Evolutionary conservation across 2,797 vertebrate genomes (phyloP).

Genomic region (Malurus leucopterus): DNA sequence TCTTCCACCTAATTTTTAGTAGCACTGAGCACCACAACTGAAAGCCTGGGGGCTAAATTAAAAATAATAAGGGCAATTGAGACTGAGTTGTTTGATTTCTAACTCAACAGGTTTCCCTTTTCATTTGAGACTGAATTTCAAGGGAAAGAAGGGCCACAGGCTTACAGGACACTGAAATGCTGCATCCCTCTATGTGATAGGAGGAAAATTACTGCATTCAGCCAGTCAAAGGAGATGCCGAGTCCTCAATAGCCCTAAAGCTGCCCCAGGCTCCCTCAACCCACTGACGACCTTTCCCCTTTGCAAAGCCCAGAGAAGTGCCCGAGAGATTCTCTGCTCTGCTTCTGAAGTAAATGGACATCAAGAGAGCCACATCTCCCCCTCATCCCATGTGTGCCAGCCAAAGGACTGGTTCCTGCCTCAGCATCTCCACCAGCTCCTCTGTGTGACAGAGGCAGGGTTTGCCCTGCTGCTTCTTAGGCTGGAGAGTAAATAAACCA

Average conservation of each 20-base stretch:
- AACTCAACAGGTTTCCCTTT: background rate
- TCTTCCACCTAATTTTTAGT: background rate
- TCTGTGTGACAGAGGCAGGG: accelerated
- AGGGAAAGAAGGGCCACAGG: background rate
- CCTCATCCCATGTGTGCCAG: accelerated
- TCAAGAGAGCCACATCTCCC: accelerated
- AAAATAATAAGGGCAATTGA: background rate
- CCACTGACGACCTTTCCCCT: background rate
- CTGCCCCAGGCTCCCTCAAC: background rate
- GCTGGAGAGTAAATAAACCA: background rate
- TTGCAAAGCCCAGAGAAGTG: background rate
- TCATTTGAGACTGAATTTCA: background rate
- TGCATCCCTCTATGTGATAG: accelerated
- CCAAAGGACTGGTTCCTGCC: background rate
- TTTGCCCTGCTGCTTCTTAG: background rate
- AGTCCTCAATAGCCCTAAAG: background rate
- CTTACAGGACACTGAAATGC: accelerated
- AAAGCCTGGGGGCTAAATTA: background rate
- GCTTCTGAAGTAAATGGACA: background rate
- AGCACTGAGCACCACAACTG: background rate
- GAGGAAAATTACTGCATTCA: background rate
- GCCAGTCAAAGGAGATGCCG: background rate
- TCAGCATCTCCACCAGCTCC: background rate
- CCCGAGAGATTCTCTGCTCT: background rate
- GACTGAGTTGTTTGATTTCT: background rate